Percentiles rank a stretch among this genome's conserved stretches.
phyloP scores from a whole-genome alignment of 2,888 invertebrate species.

The Eupithecia vulgata region DNA sequence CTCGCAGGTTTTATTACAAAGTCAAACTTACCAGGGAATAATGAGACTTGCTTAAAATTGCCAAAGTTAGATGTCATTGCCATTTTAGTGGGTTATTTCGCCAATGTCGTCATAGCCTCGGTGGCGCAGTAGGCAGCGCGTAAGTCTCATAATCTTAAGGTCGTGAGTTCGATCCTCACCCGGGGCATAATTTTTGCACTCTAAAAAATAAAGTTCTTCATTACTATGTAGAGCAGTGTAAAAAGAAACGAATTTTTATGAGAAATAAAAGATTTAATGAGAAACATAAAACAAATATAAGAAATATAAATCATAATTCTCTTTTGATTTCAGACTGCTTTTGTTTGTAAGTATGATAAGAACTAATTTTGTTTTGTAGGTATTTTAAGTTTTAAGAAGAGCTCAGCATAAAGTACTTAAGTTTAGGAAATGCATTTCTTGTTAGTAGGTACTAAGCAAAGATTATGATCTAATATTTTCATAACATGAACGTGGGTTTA shows the following conservation, averaged over 20 bases:
- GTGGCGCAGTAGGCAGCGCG: conserved; percentile 85
- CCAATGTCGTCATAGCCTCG: conserved; percentile 41
- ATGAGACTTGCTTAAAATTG: neutral
- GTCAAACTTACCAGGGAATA: neutral
- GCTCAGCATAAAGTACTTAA: neutral
- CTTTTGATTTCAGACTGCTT: neutral
- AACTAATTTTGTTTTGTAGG: neutral
- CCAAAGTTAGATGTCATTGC: neutral
- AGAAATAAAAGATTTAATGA: neutral
- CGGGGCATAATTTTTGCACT: conserved; percentile 91
- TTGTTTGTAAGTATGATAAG: neutral
- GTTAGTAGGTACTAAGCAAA: neutral
- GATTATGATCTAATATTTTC: conserved; percentile 11
- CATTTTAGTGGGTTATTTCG: conserved; percentile 8
- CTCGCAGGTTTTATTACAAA: neutral
- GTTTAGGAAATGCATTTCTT: neutral
- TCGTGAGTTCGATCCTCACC: conserved; percentile 98
- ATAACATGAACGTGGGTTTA: conserved; percentile 22
- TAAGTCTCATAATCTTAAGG: conserved; percentile 96
- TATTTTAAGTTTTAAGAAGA: neutral
- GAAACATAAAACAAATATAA: too few species aligned
- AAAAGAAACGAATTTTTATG: neutral
- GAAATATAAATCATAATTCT: too few species aligned
- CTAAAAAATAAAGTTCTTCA: neutral
- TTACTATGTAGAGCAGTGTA: neutral